A percentile compares a stretch with the other conserved stretches of the same genome.
These are phyloP conservation scores for Calameuta idolon DNA, from an alignment of 2,888 invertebrate genomes.

Conservation along the genomic window DNA sequence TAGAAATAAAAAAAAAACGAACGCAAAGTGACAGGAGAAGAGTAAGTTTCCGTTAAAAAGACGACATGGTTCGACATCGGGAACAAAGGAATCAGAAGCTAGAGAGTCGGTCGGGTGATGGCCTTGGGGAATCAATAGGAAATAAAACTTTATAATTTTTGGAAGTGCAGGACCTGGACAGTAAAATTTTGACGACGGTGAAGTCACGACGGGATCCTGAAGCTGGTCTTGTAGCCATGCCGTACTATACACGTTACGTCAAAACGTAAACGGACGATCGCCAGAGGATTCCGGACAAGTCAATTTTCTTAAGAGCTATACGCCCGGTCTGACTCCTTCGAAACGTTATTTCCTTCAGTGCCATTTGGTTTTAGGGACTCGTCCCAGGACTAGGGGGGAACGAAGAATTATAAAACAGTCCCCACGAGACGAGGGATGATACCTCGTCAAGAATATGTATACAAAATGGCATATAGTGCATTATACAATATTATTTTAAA, in stretches of 20 bases:
- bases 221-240: neutral
- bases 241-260: neutral
- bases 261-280: neutral
- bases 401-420: neutral
- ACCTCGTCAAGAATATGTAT: no score
- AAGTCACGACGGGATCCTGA: neutral
- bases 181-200: neutral
- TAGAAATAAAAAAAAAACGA: no score
- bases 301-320: conserved; percentile 8
- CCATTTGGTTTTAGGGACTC: neutral
- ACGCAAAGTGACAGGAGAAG: neutral
- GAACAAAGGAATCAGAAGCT: neutral
- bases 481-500: neutral
- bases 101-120: neutral
- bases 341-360: neutral
- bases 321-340: neutral
- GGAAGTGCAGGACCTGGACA: neutral
- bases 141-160: neutral
- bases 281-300: neutral
- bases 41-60: neutral
- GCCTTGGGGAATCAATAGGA: neutral
- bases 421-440: neutral
- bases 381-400: neutral
- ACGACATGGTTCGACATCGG: neutral
- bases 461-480: neutral